These are phyloP conservation scores for Danaus plexippus DNA, from an alignment of 1,140 invertebrate species.

Conservation along the genomic window DNA sequence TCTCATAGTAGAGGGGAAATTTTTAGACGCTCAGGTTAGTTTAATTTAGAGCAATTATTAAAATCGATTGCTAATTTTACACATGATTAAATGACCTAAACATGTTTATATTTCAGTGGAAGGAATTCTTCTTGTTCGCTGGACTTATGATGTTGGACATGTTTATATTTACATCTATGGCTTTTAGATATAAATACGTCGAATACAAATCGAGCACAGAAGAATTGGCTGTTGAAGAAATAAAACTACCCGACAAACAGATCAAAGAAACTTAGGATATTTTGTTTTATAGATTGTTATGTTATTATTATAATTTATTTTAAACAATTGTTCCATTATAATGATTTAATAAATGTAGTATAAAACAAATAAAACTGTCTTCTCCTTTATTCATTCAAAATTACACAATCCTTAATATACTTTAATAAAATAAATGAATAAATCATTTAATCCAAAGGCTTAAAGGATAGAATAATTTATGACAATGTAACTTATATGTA, in stretches of 20 bases:
- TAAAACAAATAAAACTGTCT: not conserved
- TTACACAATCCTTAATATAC: no score
- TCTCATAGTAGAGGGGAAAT: constrained; percentile 80
- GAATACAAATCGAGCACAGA: constrained; percentile 50
- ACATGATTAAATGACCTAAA: not conserved
- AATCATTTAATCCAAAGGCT: no score
- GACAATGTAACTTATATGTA: no score
- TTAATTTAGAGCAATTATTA: not conserved
- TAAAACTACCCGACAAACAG: constrained; percentile 28
- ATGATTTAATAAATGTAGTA: constrained; percentile 1
- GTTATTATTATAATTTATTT: constrained; percentile 1
- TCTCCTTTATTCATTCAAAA: no score
- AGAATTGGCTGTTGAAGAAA: constrained; percentile 43
- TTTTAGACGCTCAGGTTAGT: constrained; percentile 78
- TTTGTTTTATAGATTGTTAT: constrained; percentile 10
- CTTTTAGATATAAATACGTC: constrained; percentile 79
- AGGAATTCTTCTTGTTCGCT: constrained; percentile 92
- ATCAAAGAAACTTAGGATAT: constrained; percentile 5
- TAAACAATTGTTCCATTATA: not conserved
- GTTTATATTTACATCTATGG: constrained; percentile 84
- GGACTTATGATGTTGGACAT: constrained; percentile 88
- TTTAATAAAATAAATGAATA: no score
- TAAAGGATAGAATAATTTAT: no score
- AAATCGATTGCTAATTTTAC: constrained; percentile 2
- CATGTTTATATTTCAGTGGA: constrained; percentile 74